These are phyloP conservation scores for Calycopis cecrops DNA, from an alignment of 1,140 invertebrate genomes.

Conservation along the genomic window DNA sequence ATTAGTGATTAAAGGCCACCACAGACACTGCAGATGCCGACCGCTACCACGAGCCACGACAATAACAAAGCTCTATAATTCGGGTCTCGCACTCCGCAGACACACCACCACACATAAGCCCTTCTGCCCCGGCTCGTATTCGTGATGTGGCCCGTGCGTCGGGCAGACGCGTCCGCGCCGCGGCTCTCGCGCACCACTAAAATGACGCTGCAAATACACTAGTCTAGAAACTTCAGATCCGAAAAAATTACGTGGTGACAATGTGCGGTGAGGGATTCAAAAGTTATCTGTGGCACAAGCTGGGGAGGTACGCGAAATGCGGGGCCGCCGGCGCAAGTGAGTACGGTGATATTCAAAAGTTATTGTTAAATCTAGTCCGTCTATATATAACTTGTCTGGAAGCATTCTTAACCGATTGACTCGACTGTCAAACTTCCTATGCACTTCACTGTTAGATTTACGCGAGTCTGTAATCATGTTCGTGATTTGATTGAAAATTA, in stretches of 20 bases:
- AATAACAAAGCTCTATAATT: neutral
- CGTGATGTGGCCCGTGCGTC: neutral
- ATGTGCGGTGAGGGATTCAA: slow-evolving; percentile 62
- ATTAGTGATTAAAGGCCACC: no score
- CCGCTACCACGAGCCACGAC: neutral
- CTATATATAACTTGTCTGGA: slow-evolving; percentile 34
- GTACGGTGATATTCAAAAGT: slow-evolving; percentile 25
- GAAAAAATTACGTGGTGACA: neutral
- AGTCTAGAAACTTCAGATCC: neutral
- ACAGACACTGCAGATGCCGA: neutral
- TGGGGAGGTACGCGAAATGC: slow-evolving; percentile 63
- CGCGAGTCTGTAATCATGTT: no score
- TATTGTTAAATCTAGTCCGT: slow-evolving; percentile 22
- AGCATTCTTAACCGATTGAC: slow-evolving; percentile 12
- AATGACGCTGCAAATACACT: slow-evolving; percentile 1
- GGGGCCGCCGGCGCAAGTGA: slow-evolving; percentile 65
- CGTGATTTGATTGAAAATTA: no score
- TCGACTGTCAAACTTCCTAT: no score
- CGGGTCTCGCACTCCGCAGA: slow-evolving; percentile 2
- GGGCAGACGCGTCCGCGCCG: neutral
- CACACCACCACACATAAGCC: neutral
- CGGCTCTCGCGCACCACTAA: neutral
- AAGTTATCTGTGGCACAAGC: slow-evolving; percentile 61
- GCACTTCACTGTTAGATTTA: no score
- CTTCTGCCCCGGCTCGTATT: neutral